A percentile compares a stretch with the other conserved stretches of the same genome.
These are phyloP conservation scores for Orchesella flavescens DNA, from an alignment of 2,888 invertebrate species.

Conservation along the genomic window DNA sequence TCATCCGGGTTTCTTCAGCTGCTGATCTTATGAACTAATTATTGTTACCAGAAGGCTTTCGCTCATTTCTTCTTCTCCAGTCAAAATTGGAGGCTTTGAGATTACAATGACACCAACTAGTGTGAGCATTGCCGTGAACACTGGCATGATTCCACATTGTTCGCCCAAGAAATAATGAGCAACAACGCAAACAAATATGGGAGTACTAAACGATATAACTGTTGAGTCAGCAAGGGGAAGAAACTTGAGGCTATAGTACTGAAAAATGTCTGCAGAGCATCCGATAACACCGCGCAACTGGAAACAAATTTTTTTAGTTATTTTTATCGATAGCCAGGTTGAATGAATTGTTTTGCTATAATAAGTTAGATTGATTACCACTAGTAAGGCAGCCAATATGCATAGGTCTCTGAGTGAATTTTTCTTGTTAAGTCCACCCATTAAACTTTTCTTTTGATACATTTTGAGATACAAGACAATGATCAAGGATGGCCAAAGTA, in stretches of 20 bases:
- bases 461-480: slow-evolving; percentile 43
- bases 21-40: not conserved
- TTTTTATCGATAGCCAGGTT: too few relatives aligned
- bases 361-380: slow-evolving; percentile 15
- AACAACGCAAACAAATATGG: slow-evolving; percentile 66
- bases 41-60: slow-evolving; percentile 16
- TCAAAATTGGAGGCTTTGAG: slow-evolving; percentile 65
- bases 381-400: slow-evolving; percentile 49
- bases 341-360: too few relatives aligned
- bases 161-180: slow-evolving; percentile 66
- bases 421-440: slow-evolving; percentile 1
- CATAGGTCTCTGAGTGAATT: not conserved
- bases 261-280: slow-evolving; percentile 64
- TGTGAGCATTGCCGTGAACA: slow-evolving; percentile 53
- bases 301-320: too few relatives aligned
- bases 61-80: slow-evolving; percentile 59
- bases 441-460: slow-evolving; percentile 19
- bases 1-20: too few relatives aligned
- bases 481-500: slow-evolving; percentile 58
- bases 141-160: slow-evolving; percentile 61
- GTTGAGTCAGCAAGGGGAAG: slow-evolving; percentile 66
- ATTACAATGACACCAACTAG: slow-evolving; percentile 66
- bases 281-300: slow-evolving; percentile 62
- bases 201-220: slow-evolving; percentile 67
- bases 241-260: slow-evolving; percentile 66